Base-by-base conservation (phyloP, 2,888 invertebrate species). In the Melieria crassipennis region DNA sequence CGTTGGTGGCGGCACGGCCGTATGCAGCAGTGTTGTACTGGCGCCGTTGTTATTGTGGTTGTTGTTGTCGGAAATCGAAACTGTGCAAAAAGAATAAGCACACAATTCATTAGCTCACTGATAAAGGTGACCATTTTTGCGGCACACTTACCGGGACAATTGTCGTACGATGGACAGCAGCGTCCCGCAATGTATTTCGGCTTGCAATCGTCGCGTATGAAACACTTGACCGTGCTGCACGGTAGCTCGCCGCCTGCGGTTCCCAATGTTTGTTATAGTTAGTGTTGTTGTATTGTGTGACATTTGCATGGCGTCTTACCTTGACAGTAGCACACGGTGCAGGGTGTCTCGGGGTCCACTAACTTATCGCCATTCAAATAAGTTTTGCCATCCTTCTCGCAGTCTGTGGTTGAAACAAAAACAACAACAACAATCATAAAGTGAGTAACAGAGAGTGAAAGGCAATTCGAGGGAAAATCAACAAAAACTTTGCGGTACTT, bases 101-200 rank as follows among this genome's bases (percentile, higher is more conserved):
- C 3, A 30, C 30, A 30, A 30, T 52, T 52, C 5, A 52, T 52
- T 52, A 52, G 5, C 13, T 52, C 11, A 7, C 5, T 9, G 1
- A 30, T 30, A 1, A 30, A 30, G 30, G 30, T 30, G 30, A 30
- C 30, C 30, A 30, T 30, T 30, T 3, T 2, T 30, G 30, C 30
- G 3, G 0, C 30, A 10, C 70, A 78, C 82, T 81, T 72, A 86
- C 92, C 92, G 55, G 93, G 93, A 83, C 94, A 94, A 87, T 94
- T 92, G 83, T 93, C 93, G 84, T 93, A 94, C 83, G 92, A 92
- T 1, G 94, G 94, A 81, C 94, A 94, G 87, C 94, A 94, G 81
- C 92, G 90, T 65, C 93, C 93, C 10, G 91, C 89, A 77, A 93
- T 91, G 76, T 89, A 90, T 75, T 91, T 89, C 52, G 93, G 93